These are phyloP conservation scores for Aphaenogaster floridana DNA, from an alignment of 1,140 invertebrate species.

Conservation along the genomic window DNA sequence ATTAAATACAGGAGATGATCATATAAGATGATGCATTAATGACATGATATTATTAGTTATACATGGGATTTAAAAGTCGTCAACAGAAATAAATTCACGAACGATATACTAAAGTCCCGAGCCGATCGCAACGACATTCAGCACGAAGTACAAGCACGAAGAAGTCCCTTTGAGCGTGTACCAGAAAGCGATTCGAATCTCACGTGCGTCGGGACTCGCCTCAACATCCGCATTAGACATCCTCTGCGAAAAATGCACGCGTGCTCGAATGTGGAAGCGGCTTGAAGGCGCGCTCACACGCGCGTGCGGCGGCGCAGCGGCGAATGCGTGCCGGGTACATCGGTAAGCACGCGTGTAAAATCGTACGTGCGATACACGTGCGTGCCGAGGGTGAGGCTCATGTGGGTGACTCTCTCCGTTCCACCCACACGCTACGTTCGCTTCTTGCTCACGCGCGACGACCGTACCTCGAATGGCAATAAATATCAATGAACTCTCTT, in stretches of 20 bases:
- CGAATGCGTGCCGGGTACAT: conserved; percentile 74
- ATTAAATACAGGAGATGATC: neutral
- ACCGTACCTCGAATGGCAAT: conserved; percentile 53
- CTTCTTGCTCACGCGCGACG: conserved; percentile 54
- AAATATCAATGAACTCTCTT: conserved; percentile 64
- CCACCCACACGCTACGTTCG: conserved; percentile 73
- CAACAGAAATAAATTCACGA: neutral
- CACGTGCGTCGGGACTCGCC: conserved; percentile 2
- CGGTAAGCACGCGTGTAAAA: conserved; percentile 76
- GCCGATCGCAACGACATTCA: neutral
- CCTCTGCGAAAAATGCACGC: conserved; percentile 3
- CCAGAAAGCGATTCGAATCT: conserved; percentile 15
- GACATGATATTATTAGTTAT: neutral
- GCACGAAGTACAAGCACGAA: neutral
- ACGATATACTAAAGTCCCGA: conserved; percentile 1
- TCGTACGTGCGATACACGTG: conserved; percentile 73
- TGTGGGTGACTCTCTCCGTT: conserved; percentile 77
- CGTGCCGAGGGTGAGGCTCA: conserved; percentile 75
- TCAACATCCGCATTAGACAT: conserved; percentile 15
- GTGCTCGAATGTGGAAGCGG: conserved; percentile 25
- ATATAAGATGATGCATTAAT: neutral
- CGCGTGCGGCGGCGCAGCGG: conserved; percentile 65
- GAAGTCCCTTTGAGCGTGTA: neutral
- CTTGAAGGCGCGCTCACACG: conserved; percentile 63
- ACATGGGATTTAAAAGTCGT: neutral